Base-by-base conservation (phyloP, 2,113 vertebrate species). In the Gambusia affinis region DNA sequence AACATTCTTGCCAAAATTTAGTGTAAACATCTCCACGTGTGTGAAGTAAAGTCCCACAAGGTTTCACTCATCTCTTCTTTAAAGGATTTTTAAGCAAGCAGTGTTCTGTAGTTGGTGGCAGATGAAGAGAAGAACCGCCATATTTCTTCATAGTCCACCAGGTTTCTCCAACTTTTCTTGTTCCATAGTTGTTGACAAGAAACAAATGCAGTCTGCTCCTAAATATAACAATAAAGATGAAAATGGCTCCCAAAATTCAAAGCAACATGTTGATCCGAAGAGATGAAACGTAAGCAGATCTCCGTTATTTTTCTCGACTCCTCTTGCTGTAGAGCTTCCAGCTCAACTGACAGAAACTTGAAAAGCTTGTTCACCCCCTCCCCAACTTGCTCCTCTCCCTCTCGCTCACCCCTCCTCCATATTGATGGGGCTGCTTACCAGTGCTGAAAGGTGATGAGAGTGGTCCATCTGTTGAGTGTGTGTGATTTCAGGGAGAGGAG, bases 391-490 rank as follows among this genome's bases (percentile, higher is more conserved):
- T 73, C 67, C 54, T 64, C 73, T 79, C 35, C 66, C 66, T 61
- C 64, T 71, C 72, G 72, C 73, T 84, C 80, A 86, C 86, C 71
- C 73, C 79, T 67, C 79, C 70, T 67, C 68, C 31, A 5, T 74
- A 76, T 78, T n/a, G 64, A 75, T 64, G 61, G 74, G 78, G 70
- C 75, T 17, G 67, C 60, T 79, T 79, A 85, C 73, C 79, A 73
- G 79, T 39, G 84, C 67, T 81, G 75, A 74, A 81, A 87, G 84
- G 84, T 87, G 85, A 88, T 85, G 88, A 90, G 85, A 89, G 89
- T 88, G 87, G 79, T 82, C 70, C 83, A 89, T 87, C 85, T 89
- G 85, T 1, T 35, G 73, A 47, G 68, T 72, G 80, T 70, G 75
- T 60, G 68, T 62, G 68, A 61, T 28, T 73, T 29, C 63, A 10